Evolutionary conservation across 2,888 invertebrate genomes (phyloP).

Genomic region (Tridacna gigas): DNA sequence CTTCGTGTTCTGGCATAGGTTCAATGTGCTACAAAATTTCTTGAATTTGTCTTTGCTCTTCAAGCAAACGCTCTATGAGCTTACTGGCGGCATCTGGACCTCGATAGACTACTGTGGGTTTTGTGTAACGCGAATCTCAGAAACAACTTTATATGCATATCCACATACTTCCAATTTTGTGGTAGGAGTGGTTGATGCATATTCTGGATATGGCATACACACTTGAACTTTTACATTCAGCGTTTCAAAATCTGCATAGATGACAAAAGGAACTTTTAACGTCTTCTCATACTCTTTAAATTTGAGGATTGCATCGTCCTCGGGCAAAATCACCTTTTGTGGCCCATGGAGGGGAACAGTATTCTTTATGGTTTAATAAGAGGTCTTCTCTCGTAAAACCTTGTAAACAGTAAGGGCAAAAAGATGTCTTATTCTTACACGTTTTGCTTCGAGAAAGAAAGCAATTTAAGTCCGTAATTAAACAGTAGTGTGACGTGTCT

Average conservation of each 20-base stretch:
- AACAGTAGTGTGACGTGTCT: constrained; percentile 51
- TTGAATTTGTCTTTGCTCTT: constrained; percentile 46
- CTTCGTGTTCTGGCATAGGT: constrained; percentile 42
- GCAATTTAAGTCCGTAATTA: constrained; percentile 55
- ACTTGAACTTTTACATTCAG: constrained; percentile 37
- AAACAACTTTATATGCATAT: constrained; percentile 46
- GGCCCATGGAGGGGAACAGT: constrained; percentile 41
- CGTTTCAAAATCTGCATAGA: constrained; percentile 56
- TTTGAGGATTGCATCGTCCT: constrained; percentile 26
- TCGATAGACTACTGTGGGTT: constrained; percentile 45
- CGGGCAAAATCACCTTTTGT: constrained; percentile 41
- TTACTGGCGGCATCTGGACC: constrained; percentile 41
- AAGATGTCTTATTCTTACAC: constrained; percentile 12
- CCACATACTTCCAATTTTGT: constrained; percentile 44
- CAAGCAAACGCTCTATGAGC: constrained; percentile 42
- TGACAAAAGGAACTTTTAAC: constrained; percentile 45
- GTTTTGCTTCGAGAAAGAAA: constrained; percentile 50
- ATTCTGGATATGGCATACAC: constrained; percentile 43
- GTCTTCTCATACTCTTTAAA: constrained; percentile 53
- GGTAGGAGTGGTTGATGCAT: constrained; percentile 29
- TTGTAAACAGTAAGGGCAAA: constrained; percentile 45
- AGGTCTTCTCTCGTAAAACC: constrained; percentile 29
- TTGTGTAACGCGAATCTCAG: constrained; percentile 34
- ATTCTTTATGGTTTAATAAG: constrained; percentile 30
- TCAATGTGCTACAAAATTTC: constrained; percentile 36